Base-by-base conservation (phyloP, 2,888 invertebrate genomes). In the Xestoiulus laeticollis region DNA sequence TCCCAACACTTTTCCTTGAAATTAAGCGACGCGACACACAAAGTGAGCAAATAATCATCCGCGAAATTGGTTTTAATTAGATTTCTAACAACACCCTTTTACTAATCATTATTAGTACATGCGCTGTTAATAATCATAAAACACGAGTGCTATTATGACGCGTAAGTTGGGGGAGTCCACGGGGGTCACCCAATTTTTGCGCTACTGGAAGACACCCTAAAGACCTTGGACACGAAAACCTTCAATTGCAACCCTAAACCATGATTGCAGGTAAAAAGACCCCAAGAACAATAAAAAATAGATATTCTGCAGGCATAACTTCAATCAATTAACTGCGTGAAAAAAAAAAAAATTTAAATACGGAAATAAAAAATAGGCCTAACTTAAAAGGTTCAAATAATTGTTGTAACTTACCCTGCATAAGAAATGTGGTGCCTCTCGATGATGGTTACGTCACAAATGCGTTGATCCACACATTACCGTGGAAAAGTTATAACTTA, bases 191-290 rank as follows among this genome's bases (percentile, higher is more conserved):
- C 78, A 30, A 78, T 32, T 78, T 78, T 78, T 78, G 14, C 78
- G 78, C 85, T 85, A 85, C 44, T 44, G 85, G 85, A 85, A 85
- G 85, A 85, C 85, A 85, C 85, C 85, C 85, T 85, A 85, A 85
- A 43, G 85, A 43, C 85, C 85, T 85, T 85, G 85, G 44, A 85
- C 30, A 78, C 2, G 78, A 78, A 78, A 78, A 78, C 78, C 78
- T 78, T 78, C 78, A 78, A 78, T 78, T 78, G 26, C 78, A 32
- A 78, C 78, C 78, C 78, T 78, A 78, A 78, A 78, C 78, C 32
- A 30, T 78, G 78, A 78, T 78, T 78, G 78, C 78, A 78, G 30
- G 30, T 30, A 78, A 78, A 78, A 26, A 32, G 78, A 78, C 78
- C 78, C 68, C 78, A 78, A 78, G 78, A 78, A 78, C 78, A 78